Evolutionary conservation across 2,113 vertebrate species (phyloP).

Genomic region (Sylvicapra grimmia): DNA sequence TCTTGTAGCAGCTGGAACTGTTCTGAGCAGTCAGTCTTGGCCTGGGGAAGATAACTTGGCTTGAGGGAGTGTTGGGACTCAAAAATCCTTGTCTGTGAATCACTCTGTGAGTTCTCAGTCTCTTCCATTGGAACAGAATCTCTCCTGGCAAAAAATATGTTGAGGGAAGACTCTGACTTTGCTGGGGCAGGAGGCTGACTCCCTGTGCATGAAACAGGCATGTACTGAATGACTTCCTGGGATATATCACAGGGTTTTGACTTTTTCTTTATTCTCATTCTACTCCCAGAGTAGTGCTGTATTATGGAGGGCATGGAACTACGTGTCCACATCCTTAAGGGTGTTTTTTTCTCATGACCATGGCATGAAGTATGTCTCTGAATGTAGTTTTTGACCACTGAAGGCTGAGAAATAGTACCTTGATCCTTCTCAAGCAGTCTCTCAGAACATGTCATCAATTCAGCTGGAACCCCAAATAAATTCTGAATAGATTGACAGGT

Average conservation of each 20-base stretch:
- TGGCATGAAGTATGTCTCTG: conserved; percentile 43
- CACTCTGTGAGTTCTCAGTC: conserved; percentile 16
- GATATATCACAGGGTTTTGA: not conserved
- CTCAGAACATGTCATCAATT: conserved; percentile 55
- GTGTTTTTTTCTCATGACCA: not conserved
- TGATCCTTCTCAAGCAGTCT: not conserved
- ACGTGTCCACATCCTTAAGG: conserved; percentile 59
- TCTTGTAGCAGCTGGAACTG: conserved; percentile 41
- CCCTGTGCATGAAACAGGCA: not conserved
- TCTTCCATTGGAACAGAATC: not conserved
- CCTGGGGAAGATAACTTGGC: conserved; percentile 8
- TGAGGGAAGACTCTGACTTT: conserved; percentile 39
- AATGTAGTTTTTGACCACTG: conserved; percentile 49
- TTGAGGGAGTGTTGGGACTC: not conserved
- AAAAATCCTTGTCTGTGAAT: conserved; percentile 13
- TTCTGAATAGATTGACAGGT: conserved; percentile 31
- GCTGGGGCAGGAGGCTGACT: not conserved
- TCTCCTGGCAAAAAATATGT: not conserved
- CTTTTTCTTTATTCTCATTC: conserved; percentile 32
- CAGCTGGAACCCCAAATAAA: conserved; percentile 61
- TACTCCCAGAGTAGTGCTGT: conserved; percentile 48
- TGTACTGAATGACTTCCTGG: conserved; percentile 8
- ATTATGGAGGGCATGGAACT: conserved; percentile 60
- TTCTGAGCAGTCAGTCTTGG: conserved; percentile 28
- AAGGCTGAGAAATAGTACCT: conserved; percentile 22